Evolutionary conservation across 2,113 vertebrate species (phyloP).

Genomic region (Clupea harengus): DNA sequence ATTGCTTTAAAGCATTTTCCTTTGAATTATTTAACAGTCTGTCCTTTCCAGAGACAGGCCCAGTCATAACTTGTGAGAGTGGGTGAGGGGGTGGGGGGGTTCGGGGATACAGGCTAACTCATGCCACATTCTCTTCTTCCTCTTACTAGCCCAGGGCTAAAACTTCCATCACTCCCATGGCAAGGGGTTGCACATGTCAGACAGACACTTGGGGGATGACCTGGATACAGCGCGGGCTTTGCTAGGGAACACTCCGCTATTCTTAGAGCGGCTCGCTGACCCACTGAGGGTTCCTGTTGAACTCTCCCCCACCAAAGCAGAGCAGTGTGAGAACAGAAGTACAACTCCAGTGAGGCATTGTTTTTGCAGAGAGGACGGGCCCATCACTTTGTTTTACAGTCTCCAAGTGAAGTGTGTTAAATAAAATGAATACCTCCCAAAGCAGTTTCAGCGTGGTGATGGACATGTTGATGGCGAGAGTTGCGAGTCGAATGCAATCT

Average conservation of each 20-base stretch:
- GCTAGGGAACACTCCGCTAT: neutral
- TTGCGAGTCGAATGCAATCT: neutral
- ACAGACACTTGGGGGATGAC: constrained; percentile 31
- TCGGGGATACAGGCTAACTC: constrained; percentile 21
- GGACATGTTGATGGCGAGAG: neutral
- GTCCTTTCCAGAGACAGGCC: neutral
- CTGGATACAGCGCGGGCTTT: constrained; percentile 22
- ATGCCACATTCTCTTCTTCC: constrained; percentile 9
- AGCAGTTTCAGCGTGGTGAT: neutral
- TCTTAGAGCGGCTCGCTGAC: neutral
- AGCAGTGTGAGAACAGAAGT: neutral
- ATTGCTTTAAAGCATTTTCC: constrained; percentile 37
- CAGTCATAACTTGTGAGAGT: constrained; percentile 16
- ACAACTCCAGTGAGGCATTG: neutral
- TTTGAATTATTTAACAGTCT: constrained; percentile 39
- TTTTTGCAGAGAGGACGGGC: neutral
- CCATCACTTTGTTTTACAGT: neutral
- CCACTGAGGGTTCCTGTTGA: neutral
- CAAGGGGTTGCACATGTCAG: constrained; percentile 18
- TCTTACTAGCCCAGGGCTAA: constrained; percentile 21
- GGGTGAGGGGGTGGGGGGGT: constrained; percentile 33
- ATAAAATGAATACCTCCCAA: neutral
- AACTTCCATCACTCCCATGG: constrained; percentile 17
- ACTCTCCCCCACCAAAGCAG: neutral
- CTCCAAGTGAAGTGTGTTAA: neutral